Evolutionary conservation across 1,140 invertebrate genomes (phyloP).

Genomic region (Zaprionus africanus): DNA sequence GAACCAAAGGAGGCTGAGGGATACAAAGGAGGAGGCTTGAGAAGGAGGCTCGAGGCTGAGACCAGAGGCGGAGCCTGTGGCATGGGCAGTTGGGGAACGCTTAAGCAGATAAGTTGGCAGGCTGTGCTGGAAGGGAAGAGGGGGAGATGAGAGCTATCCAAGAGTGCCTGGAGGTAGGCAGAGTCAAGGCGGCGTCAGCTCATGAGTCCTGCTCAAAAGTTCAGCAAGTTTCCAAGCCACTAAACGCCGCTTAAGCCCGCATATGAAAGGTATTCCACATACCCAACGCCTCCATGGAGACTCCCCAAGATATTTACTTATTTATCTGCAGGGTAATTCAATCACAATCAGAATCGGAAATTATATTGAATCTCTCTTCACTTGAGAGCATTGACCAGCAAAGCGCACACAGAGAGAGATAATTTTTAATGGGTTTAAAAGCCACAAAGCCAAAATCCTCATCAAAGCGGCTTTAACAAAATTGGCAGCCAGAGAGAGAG

Average conservation of each 20-base stretch:
- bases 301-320: background rate
- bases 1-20: background rate
- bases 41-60: no score
- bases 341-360: slow-evolving; percentile 7
- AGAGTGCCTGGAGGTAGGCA: no score
- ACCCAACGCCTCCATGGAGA: background rate
- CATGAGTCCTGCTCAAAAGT: background rate
- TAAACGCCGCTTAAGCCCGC: background rate
- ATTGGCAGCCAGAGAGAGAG: slow-evolving; percentile 4
- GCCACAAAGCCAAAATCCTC: slow-evolving; percentile 22
- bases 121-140: no score
- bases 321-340: slow-evolving; percentile 1
- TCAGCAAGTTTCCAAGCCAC: background rate
- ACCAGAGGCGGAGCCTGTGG: no score
- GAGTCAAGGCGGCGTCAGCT: no score
- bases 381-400: slow-evolving; percentile 12
- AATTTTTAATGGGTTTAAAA: slow-evolving; percentile 22
- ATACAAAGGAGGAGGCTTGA: no score
- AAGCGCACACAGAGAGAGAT: background rate
- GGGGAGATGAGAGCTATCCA: no score
- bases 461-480: slow-evolving; percentile 29
- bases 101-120: background rate
- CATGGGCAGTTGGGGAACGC: background rate
- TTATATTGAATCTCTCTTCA: background rate
- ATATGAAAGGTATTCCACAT: background rate